Base-by-base conservation (phyloP, 2,113 vertebrate species). In the Hippocampus guttulatus region DNA sequence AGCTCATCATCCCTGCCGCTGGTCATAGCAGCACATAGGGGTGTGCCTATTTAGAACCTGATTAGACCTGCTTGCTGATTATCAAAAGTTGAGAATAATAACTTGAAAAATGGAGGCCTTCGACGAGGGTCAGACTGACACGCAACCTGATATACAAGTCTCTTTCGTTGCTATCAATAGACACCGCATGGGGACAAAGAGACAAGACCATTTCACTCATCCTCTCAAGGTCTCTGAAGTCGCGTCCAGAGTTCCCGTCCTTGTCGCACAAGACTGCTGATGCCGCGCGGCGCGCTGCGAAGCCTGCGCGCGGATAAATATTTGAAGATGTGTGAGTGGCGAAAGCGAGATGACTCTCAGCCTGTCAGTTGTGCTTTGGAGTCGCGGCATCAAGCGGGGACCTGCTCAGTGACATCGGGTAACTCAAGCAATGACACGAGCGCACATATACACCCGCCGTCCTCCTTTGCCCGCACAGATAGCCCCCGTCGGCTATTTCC, bases 11-110 rank as follows among this genome's bases (percentile, higher is more conserved):
- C 88, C 87, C 83, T 47, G 85, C 81, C 81, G 8, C 79, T 90
- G 90, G 87, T 71, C 79, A 82, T 75, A 86, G 85, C 91, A 86
- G 85, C 91, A 90, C 91, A 92, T 92, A 89, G 84, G 83, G 83
- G 91, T 92, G 91, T 89, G 88, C 84, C 85, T 90, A 83, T 91
- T 93, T 90, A 90, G 88, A 88, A 85, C 71, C 84, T 83, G 83
- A 91, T 91, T 81, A 91, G 87, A 74, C 81, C 80, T 81, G 84
- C 87, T 87, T 88, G 82, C 82, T 80, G 87, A 89, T 91, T 87
- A 83, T 85, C 76, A 74, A 38, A 38, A 74, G 82, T 79, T 88
- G 81, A 89, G 87, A 86, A 91, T 71, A 30, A 75, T 40, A 67
- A 74, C 62, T 49, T 69, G 79, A 79, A 86, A 88, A 81, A 68